Percentiles rank a stretch among this genome's conserved stretches.
These are phyloP conservation scores for Bovichtus variegatus DNA, from an alignment of 2,797 vertebrate genomes.

Conservation along the genomic window DNA sequence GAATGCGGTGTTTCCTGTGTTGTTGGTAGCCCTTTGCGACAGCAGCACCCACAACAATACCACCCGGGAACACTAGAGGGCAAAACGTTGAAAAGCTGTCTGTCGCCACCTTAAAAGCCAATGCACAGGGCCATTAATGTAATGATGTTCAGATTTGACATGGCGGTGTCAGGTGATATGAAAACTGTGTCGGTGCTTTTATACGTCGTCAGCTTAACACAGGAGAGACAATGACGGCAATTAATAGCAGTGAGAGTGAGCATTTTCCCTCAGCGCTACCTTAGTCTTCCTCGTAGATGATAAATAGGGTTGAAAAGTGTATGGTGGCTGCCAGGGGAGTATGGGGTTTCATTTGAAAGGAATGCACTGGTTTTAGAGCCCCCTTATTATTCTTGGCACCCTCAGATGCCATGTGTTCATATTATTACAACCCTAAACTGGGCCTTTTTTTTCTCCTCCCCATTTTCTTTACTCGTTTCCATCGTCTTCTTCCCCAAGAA, in stretches of 20 bases:
- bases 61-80: no score
- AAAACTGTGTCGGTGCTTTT: not conserved
- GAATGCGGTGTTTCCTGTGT: no score
- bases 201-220: not conserved
- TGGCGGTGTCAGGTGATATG: not conserved
- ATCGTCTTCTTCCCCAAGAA: slow-evolving; percentile 53
- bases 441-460: slow-evolving; percentile 51
- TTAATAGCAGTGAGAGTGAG: slow-evolving; percentile 9
- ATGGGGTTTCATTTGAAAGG: slow-evolving; percentile 87
- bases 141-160: not conserved
- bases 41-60: no score
- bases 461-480: slow-evolving; percentile 68
- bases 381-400: slow-evolving; percentile 88
- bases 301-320: slow-evolving; percentile 80
- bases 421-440: slow-evolving; percentile 84
- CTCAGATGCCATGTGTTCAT: slow-evolving; percentile 84
- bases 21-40: no score
- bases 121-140: not conserved
- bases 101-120: no score
- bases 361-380: slow-evolving; percentile 84
- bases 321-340: slow-evolving; percentile 80
- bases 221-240: slow-evolving; percentile 16
- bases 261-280: slow-evolving; percentile 40
- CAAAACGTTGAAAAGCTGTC: no score
- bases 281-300: slow-evolving; percentile 56